Conservation (phyloP, 2,113 vertebrate genomes). For the Thunnus maccoyii region DNA sequence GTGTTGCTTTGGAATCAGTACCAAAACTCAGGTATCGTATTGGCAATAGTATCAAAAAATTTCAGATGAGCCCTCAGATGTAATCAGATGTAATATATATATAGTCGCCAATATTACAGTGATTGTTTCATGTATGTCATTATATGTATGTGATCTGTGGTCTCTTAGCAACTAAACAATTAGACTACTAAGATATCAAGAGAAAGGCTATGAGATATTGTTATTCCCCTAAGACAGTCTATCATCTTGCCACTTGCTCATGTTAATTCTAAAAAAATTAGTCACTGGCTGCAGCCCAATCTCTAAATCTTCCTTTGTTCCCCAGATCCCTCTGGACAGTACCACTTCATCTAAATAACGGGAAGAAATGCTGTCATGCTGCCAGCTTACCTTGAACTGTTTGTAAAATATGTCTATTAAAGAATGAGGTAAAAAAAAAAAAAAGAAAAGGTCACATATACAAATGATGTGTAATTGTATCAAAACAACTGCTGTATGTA, state of each 20-base stretch:
- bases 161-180: too few relatives aligned
- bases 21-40: too few relatives aligned
- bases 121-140: not conserved
- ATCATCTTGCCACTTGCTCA: not conserved
- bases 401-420: not conserved
- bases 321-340: not conserved
- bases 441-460: not conserved
- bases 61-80: not conserved
- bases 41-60: too few relatives aligned
- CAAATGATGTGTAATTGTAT: not conserved
- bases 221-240: not conserved
- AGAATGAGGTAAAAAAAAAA: not conserved
- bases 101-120: not conserved
- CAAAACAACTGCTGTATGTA: not conserved
- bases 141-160: not conserved
- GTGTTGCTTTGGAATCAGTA: too few relatives aligned
- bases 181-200: not conserved
- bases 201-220: not conserved
- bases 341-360: not conserved
- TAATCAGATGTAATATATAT: not conserved
- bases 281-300: conserved; percentile 3
- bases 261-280: conserved; percentile 28
- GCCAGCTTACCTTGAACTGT: not conserved
- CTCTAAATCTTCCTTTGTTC: not conserved
- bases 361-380: not conserved